Conservation (phyloP, 2,888 invertebrate genomes). For the Drosophila atripex region DNA sequence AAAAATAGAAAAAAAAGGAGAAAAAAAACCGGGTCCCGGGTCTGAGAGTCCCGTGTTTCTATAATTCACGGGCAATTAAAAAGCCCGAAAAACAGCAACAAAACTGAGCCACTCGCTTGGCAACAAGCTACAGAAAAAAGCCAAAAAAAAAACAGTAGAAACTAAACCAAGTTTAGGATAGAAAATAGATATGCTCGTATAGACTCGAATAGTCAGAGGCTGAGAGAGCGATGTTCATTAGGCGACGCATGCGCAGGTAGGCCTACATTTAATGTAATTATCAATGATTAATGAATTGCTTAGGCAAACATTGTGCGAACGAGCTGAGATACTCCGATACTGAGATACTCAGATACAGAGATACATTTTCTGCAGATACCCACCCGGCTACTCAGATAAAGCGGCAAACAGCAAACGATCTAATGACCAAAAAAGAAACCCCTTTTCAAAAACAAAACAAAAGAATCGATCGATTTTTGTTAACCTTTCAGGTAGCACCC, state of each 20-base stretch:
- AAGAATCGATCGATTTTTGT: conserved; percentile 2
- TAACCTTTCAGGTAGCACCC: conserved; percentile 23
- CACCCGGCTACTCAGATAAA: conserved; percentile 1
- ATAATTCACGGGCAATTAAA: conserved; percentile 75
- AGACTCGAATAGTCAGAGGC: background rate
- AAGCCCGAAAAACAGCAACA: conserved; percentile 33
- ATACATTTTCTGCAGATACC: conserved; percentile 7
- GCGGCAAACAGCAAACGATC: conserved; percentile 20
- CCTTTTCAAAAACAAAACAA: conserved; percentile 7
- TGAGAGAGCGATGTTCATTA: conserved; percentile 51
- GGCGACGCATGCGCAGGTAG: conserved; percentile 55
- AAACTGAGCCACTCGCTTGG: conserved; percentile 55
- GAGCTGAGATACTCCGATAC: conserved; percentile 16
- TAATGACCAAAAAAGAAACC: conserved; percentile 15
- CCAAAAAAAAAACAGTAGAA: conserved; percentile 47
- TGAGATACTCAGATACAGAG: conserved; percentile 3
- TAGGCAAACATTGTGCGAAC: conserved; percentile 64
- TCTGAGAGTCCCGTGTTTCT: conserved; percentile 46
- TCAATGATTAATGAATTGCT: conserved; percentile 80
- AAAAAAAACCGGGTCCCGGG: conserved; percentile 24
- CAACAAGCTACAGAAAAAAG: conserved; percentile 54
- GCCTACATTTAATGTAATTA: conserved; percentile 79
- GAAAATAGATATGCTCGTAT: conserved; percentile 36
- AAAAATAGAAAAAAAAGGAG: conserved; percentile 1
- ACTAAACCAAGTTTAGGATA: conserved; percentile 55